phyloP scores from a whole-genome alignment of 2,888 invertebrate genomes.

The Agonopterix arenella region DNA sequence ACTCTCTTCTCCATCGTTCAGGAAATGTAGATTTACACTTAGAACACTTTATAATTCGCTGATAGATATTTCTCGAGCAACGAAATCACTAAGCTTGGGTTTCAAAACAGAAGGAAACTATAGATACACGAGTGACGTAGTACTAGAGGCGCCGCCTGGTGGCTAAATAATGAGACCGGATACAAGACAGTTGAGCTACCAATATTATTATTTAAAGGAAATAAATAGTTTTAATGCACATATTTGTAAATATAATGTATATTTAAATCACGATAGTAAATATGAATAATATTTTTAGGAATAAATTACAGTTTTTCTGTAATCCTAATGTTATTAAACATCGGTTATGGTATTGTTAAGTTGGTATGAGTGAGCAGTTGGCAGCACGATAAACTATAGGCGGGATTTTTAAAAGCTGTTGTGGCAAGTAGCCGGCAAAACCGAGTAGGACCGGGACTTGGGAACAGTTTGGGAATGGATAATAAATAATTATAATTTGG shows the following conservation, averaged over 20 bases:
- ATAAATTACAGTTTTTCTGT: not conserved
- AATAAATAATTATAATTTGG: too few relatives aligned
- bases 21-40: conserved; percentile 41
- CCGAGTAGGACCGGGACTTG: too few relatives aligned
- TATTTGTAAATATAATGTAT: too few relatives aligned
- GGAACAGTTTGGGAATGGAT: too few relatives aligned
- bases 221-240: too few relatives aligned
- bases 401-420: conserved; percentile 38
- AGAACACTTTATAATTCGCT: conserved; percentile 42
- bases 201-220: conserved; percentile 5
- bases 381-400: conserved; percentile 26
- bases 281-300: not conserved
- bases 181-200: conserved; percentile 36
- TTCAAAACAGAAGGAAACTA: conserved; percentile 78
- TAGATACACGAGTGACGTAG: conserved; percentile 74
- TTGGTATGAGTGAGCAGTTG: conserved; percentile 36
- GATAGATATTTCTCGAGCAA: conserved; percentile 58
- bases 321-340: not conserved
- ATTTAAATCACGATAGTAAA: not conserved
- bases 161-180: conserved; percentile 51
- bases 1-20: conserved; percentile 94
- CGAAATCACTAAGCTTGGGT: conserved; percentile 74
- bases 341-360: not conserved
- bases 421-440: conserved; percentile 20
- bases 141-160: conserved; percentile 63